Conservation (phyloP, 2,113 vertebrate genomes). For the Bubo blakistoni region DNA sequence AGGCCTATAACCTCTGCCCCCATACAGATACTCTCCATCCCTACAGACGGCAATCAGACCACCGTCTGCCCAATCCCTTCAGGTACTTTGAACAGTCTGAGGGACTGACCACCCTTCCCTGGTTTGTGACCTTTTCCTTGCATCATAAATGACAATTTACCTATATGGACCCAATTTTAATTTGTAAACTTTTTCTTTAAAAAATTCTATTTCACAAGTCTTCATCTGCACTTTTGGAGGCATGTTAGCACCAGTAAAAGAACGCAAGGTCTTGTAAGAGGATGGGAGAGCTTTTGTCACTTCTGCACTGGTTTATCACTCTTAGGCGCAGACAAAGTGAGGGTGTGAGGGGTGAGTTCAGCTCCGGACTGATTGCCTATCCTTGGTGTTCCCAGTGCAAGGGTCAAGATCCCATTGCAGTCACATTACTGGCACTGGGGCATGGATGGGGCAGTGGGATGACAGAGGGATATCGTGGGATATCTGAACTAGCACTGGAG, state of each 20-base stretch:
- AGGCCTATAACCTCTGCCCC: not conserved
- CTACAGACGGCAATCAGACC: not conserved
- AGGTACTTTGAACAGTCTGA: not conserved
- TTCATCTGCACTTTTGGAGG: not conserved
- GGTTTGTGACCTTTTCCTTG: not conserved
- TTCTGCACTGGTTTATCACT: not conserved
- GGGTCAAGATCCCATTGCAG: not conserved
- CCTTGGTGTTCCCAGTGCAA: not conserved
- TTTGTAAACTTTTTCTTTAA: not conserved
- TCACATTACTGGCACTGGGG: too few species aligned
- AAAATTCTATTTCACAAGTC: not conserved
- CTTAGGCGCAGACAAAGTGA: fast-evolving
- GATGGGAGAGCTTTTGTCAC: not conserved
- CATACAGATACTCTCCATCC: not conserved
- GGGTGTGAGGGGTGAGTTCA: not conserved
- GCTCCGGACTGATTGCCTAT: not conserved
- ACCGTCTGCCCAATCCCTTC: not conserved
- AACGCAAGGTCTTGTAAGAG: not conserved
- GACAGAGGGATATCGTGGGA: not conserved
- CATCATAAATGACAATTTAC: too few species aligned
- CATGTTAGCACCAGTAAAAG: not conserved
- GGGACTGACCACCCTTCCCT: not conserved
- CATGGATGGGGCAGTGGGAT: not conserved
- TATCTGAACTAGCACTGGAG: not conserved
- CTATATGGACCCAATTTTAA: not conserved